Evolutionary conservation across 2,888 invertebrate species (phyloP), one percentile per base, ranked within the genome.

Genomic region (Caenorhabditis parvicauda): DNA sequence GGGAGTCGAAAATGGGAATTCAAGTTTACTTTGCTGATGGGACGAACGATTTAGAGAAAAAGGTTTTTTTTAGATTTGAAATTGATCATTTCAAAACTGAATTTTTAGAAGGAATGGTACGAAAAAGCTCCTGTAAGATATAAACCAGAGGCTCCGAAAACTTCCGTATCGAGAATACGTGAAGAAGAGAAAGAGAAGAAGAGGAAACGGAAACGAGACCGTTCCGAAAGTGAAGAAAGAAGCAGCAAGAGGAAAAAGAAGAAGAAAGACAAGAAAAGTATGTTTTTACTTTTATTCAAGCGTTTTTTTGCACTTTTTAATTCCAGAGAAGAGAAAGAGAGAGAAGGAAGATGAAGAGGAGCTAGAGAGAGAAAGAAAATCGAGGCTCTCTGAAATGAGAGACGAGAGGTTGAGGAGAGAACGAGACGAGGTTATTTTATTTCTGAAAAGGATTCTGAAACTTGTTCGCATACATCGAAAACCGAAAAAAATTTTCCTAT

Each of bases 1-100:
- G 93, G 85, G 96, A 98, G 82, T 95, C 94, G 81, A 90, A 92
- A 84, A 92, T 98, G 79, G 96, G 98, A 0, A 90, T 93, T 77
- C 85, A 96, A 37, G 94, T 92, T 3, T 95, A 94, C 84, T 86
- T 96, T 52, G 96, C 94, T 0, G 94, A 96, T 37, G 75, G 67
- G 32, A 74, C 76, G 37, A 73, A 73, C 27, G 79, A 79, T 51
- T 55, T 73, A 29, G 56, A 67, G 14, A 74, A 74, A 47, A 88
- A 89, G 77, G 44, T 44, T n/a, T 39, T 6, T 12, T 12, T 39
- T 12, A 17, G 12, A 39, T 39, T 39, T 39, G 39, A 17, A 39
- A 9, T 12, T 32, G 9, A 9, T 32, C 35, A 32, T 32, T 32
- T 32, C n/a, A 32, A 12, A n/a, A 22, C 7, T 7, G 6, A 9